Evolutionary conservation across 1,140 invertebrate species (phyloP), one percentile per base, ranked within the genome.

Genomic region (Elymnias hypermnestra): DNA sequence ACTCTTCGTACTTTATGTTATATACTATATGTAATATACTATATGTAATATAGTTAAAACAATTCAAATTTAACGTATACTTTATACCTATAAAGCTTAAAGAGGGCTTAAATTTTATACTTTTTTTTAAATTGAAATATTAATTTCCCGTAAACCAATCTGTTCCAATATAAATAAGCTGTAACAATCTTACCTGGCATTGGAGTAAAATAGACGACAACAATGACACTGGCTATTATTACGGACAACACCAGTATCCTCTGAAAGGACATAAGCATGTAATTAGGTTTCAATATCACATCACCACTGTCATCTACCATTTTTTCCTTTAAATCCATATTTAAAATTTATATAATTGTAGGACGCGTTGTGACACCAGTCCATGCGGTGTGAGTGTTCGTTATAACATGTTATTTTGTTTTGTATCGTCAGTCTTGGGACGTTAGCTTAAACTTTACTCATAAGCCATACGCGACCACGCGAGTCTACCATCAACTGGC

Each of bases 201-300:
- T 5, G 91, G 91, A 12, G 90, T 91, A 8, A 91, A 87, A 69
- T 92, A 91, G 48, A 92, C 89, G 47, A 92, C 89, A 35, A 91
- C 89, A 31, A 90, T 78, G 25, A 92, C 91, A 53, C 90, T 89
- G 9, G 88, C 73, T 41, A 87, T 69, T 75, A 88, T 88, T 43
- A 87, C 75, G 53, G 51, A 63, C 55, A 86, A 54, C 47, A 83
- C 70, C 25, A 83, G 64, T 75, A 86, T 83, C 74, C 79, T 83
- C 42, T 85, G 82, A 63, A 85, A 74, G 69, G 82, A 85, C 79
- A 83, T 77, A 4, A 83, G 63, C 79, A 78, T 83, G 59, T 85
- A 85, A 67, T 85, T 83, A 10, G 79, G 79, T 46, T 81, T 85
- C 47, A 62, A 42, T 48, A 75, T 42, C 42, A 54, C 58, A 42